Evolutionary conservation across 1,140 invertebrate genomes (phyloP).

Genomic region (Lamellibrachia luymesi): DNA sequence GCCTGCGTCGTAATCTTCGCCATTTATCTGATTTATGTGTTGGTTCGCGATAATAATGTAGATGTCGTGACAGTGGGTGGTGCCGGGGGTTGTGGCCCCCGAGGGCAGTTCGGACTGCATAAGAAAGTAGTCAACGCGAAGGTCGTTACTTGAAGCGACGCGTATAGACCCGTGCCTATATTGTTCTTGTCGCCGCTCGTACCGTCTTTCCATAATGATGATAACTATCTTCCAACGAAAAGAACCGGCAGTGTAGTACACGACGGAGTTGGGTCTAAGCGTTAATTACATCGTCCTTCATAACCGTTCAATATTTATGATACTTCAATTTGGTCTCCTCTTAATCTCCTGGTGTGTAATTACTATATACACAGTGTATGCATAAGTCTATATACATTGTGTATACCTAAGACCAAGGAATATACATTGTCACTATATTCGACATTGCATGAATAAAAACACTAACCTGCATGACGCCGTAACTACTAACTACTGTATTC

Average conservation of each 20-base stretch:
- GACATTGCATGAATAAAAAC: no score
- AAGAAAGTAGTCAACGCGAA: not conserved
- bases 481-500: no score
- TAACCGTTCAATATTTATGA: no score
- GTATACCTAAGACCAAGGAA: no score
- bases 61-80: not conserved
- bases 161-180: not conserved
- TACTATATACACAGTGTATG: no score
- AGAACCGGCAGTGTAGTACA: not conserved
- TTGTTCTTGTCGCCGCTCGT: not conserved
- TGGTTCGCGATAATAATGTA: not conserved
- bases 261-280: no score
- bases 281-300: no score
- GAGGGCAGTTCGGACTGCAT: not conserved
- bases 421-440: no score
- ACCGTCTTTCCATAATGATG: not conserved
- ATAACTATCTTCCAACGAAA: not conserved
- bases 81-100: not conserved
- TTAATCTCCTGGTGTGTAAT: no score
- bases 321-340: no score
- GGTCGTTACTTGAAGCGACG: not conserved
- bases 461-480: no score
- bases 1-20: not conserved
- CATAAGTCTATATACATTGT: no score
- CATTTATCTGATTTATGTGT: slow-evolving; percentile 1